phyloP scores from a whole-genome alignment of 2,888 invertebrate genomes.

The Lithosia quadra region DNA sequence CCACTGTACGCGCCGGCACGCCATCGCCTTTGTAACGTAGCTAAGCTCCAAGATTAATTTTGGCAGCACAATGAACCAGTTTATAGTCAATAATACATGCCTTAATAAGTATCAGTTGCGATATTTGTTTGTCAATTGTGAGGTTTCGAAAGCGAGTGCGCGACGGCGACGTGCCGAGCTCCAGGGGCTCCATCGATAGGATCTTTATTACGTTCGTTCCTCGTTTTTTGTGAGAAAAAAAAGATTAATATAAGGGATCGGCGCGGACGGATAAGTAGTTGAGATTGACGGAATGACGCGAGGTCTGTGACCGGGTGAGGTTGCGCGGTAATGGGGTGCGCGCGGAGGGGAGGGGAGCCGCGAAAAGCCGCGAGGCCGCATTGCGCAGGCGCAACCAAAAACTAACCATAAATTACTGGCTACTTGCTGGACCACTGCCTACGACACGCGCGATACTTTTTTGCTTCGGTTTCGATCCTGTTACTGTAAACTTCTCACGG shows the following conservation, averaged over 20 bases:
- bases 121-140: slow-evolving; percentile 81
- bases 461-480: slow-evolving; percentile 77
- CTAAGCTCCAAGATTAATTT: slow-evolving; percentile 86
- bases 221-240: slow-evolving; percentile 76
- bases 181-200: slow-evolving; percentile 72
- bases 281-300: slow-evolving; percentile 83
- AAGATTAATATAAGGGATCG: slow-evolving; percentile 84
- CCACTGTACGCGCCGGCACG: slow-evolving; percentile 80
- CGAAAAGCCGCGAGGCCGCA: slow-evolving; percentile 84
- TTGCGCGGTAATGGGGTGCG: slow-evolving; percentile 46
- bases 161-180: slow-evolving; percentile 57
- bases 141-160: slow-evolving; percentile 74
- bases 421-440: slow-evolving; percentile 80
- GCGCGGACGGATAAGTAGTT: slow-evolving; percentile 83
- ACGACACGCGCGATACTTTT: slow-evolving; percentile 82
- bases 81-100: slow-evolving; percentile 79
- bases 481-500: slow-evolving; percentile 84
- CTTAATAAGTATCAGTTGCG: slow-evolving; percentile 80
- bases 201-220: slow-evolving; percentile 72
- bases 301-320: slow-evolving; percentile 82
- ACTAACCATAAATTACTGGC: slow-evolving; percentile 87
- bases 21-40: slow-evolving; percentile 78
- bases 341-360: slow-evolving; percentile 59
- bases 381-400: slow-evolving; percentile 84
- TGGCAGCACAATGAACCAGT: slow-evolving; percentile 82